These are phyloP conservation scores for Galago senegalensis DNA, from an alignment of 2,797 vertebrate genomes.

Conservation along the genomic window DNA sequence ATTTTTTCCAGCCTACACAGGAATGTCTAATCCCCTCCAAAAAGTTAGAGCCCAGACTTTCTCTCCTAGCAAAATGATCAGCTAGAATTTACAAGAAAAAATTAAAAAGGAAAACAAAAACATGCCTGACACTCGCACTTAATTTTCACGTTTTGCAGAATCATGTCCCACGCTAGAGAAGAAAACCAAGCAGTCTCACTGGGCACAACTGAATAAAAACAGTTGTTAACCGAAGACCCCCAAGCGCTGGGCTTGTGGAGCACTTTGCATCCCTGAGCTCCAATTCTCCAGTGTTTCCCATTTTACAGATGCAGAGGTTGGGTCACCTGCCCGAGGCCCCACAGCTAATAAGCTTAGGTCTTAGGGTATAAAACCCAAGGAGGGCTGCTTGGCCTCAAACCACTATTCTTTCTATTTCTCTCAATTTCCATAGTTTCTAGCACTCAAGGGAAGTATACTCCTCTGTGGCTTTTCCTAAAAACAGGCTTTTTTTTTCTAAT, in stretches of 20 bases:
- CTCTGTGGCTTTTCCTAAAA: neutral
- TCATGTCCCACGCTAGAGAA: rapidly evolving
- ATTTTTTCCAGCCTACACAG: conserved; percentile 6
- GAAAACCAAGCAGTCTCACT: neutral
- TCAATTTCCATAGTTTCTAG: neutral
- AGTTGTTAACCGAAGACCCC: rapidly evolving
- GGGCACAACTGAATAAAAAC: neutral
- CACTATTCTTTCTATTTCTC: neutral
- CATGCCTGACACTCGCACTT: neutral
- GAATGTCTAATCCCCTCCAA: conserved; percentile 31
- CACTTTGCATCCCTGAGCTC: rapidly evolving
- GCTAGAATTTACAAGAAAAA: neutral
- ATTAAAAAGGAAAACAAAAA: neutral
- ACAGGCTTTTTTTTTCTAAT: neutral
- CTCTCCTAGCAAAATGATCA: neutral
- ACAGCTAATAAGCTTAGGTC: neutral
- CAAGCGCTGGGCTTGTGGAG: neutral
- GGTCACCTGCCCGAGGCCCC: neutral
- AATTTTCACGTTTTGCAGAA: neutral
- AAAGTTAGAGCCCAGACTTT: neutral
- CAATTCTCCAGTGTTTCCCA: neutral
- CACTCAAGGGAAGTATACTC: neutral
- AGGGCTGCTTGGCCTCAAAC: neutral
- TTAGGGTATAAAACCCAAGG: neutral
- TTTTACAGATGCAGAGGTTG: too few species aligned